Percentiles rank a stretch among this genome's conserved stretches.
Conservation (phyloP, 1,140 invertebrate genomes). For the Zeugodacus cucurbitae region DNA sequence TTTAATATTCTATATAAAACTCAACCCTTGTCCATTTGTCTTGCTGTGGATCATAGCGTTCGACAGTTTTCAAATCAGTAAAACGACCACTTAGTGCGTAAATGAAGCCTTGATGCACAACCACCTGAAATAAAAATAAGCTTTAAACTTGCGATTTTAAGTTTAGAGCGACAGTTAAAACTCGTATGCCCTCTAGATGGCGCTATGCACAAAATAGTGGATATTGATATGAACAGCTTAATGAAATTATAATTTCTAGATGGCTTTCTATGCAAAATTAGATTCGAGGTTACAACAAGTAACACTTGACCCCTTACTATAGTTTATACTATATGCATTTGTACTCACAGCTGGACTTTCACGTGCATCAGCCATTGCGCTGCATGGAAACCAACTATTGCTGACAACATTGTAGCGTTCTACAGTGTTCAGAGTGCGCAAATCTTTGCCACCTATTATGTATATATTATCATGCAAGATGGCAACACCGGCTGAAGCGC, state of each 20-base stretch:
- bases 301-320: too few species aligned
- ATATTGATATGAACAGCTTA: background rate
- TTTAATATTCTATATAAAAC: background rate
- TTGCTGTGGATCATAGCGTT: background rate
- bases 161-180: too few species aligned
- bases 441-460: background rate
- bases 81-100: background rate
- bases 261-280: too few species aligned
- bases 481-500: background rate
- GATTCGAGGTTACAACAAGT: too few species aligned
- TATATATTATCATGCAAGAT: background rate
- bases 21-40: conserved; percentile 13
- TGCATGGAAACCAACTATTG: background rate
- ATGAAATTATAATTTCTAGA: too few species aligned
- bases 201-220: too few species aligned
- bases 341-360: background rate
- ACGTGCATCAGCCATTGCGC: background rate
- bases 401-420: background rate
- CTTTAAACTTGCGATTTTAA: too few species aligned
- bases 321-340: background rate
- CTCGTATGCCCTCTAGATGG: too few species aligned
- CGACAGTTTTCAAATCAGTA: background rate
- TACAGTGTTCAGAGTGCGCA: background rate
- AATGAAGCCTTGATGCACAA: background rate
- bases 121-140: background rate